Evolutionary conservation across 2,797 vertebrate genomes (phyloP), one percentile per base, ranked within the genome.

Genomic region (Alauda arvensis): DNA sequence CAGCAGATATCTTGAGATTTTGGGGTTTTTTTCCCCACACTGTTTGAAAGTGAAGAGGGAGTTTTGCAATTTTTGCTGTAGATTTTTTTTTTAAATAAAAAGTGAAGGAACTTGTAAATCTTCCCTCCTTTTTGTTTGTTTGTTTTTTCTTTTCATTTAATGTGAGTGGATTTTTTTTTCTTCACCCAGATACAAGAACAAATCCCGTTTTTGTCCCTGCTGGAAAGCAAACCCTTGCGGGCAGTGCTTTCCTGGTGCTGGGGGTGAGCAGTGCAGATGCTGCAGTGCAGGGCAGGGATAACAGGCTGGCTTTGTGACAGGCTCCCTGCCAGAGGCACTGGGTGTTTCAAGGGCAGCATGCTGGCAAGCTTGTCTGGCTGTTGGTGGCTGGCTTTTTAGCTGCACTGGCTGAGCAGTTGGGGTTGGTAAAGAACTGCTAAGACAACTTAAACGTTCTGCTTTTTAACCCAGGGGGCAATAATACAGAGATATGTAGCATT

Each of bases 311-410:
- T 94, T 94, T 95, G 93, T 93, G 88, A 67, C 78, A 95, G 94
- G 89, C 89, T 89, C 72, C 84, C 69, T 95, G 96, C 94, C 81
- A 94, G 95, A 88, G 91, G 92, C 96, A 83, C 94, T 95, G 94
- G 96, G 92, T 86, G 93, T 91, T 95, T 91, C 93, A 62, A 91
- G 95, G 97, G 96, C 96, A 96, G 98, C 98, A 98, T 98, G 98
- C 97, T 98, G 97, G 97, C 97, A 97, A 84, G 97, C 95, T 95
- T 97, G 96, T 96, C 93, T 98, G 98, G 98, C 98, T 98, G 98
- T 97, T 96, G 97, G 97, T 98, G 97, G 98, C 97, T 97, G 98
- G 98, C 98, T 98, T 97, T 90, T 97, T 97, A 98, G 98, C 98
- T 97, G 96, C 95, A 94, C 96, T 97, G 95, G 96, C 97, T 97